Evolutionary conservation across 2,797 vertebrate genomes (phyloP), one percentile per base, ranked within the genome.

Genomic region (Intellagama lesueurii): DNA sequence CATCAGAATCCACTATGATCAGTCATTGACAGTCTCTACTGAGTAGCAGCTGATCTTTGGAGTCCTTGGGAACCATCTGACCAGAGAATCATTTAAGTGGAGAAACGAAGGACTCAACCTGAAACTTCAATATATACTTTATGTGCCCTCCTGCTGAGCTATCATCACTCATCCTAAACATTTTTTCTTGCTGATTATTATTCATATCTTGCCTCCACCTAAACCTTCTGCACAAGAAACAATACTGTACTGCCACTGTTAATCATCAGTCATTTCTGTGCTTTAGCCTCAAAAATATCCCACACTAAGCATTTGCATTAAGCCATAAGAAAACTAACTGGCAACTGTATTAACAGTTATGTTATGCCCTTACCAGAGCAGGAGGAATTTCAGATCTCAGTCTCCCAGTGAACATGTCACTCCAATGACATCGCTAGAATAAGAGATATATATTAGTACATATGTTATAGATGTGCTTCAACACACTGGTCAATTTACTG

Each of bases 391-490:
- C 99, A 5, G 98, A 97, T 76, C 99, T 98, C 87, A 99, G 96
- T 32, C 99, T 98, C 70, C 99, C 98, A 0, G 99, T 99, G 94
- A 99, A 99, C 99, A 99, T 99, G 94, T 99, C 99, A 40, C 99
- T 99, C 99, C 99, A 99, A 90, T 98, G 98, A 96, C 99, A 99
- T 88, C 97, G 97, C 99, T 99, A 95, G 90, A 91, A 94, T 52
- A 91, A 87, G 91, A 86, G 70, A 93, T 12, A 90, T n/a, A 91
- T 72, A 88, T 52, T 88, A 79, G 5, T 56, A 84, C 5, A 85
- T 2, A 35, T 35, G 7, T 32, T 90, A 92, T 1, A n/a, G 60
- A 22, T 64, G 60, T 16, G 5, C 40, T 88, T 90, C 91, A 91
- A 85, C 93, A 90, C 88, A 87, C 84, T 81, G 78, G 26, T 40